phyloP scores from a whole-genome alignment of 2,797 vertebrate species.

The Chelidonichthys spinosus region DNA sequence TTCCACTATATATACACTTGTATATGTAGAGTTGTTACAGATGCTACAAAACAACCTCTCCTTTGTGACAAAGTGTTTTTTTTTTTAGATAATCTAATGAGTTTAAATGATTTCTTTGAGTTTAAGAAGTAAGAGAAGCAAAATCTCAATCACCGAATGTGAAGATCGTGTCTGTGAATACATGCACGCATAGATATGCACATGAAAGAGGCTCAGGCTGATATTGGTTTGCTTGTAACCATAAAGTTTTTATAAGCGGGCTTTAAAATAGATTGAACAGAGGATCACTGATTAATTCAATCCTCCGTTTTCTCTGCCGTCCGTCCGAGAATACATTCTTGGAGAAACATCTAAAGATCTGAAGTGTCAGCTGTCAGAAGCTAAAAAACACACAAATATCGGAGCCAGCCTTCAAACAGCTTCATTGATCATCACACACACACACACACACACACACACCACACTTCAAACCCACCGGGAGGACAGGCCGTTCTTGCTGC shows the following conservation, averaged over 20 bases:
- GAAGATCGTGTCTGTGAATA: background rate
- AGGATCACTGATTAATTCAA: slow-evolving; percentile 8
- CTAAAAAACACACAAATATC: slow-evolving; percentile 28
- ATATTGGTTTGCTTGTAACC: slow-evolving; percentile 1
- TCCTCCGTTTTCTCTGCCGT: slow-evolving; percentile 3
- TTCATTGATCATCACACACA: slow-evolving; percentile 48
- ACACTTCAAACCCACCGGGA: slow-evolving; percentile 86
- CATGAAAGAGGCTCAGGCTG: background rate
- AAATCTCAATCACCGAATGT: no score
- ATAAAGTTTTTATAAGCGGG: slow-evolving; percentile 1
- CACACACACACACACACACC: slow-evolving; percentile 27
- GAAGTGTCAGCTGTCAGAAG: slow-evolving; percentile 5
- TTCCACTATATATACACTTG: no score
- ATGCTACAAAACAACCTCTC: no score
- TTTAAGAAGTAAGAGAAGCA: no score
- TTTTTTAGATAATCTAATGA: no score
- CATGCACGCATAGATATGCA: background rate
- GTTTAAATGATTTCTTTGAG: no score
- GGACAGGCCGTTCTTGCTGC: slow-evolving; percentile 93
- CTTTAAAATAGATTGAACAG: slow-evolving; percentile 3
- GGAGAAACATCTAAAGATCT: slow-evolving; percentile 16
- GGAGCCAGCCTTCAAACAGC: slow-evolving; percentile 32
- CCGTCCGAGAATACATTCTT: slow-evolving; percentile 23
- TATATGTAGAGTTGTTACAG: background rate
- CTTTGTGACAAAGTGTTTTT: no score